Conservation (phyloP, 2,888 invertebrate species). For the Cephus sareptanus region DNA sequence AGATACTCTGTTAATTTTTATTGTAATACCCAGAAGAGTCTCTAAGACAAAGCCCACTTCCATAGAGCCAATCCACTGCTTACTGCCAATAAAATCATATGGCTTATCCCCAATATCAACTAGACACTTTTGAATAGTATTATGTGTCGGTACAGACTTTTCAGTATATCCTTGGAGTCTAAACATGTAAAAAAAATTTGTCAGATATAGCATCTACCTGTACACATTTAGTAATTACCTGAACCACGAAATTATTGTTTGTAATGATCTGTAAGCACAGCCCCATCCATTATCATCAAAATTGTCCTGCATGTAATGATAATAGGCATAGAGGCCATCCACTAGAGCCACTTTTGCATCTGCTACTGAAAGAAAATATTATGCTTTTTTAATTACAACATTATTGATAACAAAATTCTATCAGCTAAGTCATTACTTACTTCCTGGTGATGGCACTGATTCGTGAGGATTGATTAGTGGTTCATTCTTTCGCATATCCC, state of each 20-base stretch:
- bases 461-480: conserved; percentile 82
- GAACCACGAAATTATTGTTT: conserved; percentile 97
- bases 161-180: conserved; percentile 86
- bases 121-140: conserved; percentile 92
- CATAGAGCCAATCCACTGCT: conserved; percentile 98
- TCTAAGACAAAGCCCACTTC: conserved; percentile 95
- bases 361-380: conserved; percentile 37
- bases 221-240: conserved; percentile 62
- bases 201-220: neutral
- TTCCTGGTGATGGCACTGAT: conserved; percentile 63
- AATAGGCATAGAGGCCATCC: conserved; percentile 89
- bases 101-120: conserved; percentile 96
- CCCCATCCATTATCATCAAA: conserved; percentile 99
- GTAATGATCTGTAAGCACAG: conserved; percentile 97
- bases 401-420: neutral
- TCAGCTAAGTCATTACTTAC: conserved; percentile 36
- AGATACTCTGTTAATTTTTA: conserved; percentile 86
- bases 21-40: conserved; percentile 79
- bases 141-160: conserved; percentile 81
- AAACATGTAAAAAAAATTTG: neutral
- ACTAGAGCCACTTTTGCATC: conserved; percentile 73
- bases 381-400: conserved; percentile 8
- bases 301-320: conserved; percentile 96
- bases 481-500: conserved; percentile 63
- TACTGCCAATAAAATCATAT: conserved; percentile 85